Evolutionary conservation across 2,797 vertebrate genomes (phyloP).

Genomic region (Gymnocypris eckloni): DNA sequence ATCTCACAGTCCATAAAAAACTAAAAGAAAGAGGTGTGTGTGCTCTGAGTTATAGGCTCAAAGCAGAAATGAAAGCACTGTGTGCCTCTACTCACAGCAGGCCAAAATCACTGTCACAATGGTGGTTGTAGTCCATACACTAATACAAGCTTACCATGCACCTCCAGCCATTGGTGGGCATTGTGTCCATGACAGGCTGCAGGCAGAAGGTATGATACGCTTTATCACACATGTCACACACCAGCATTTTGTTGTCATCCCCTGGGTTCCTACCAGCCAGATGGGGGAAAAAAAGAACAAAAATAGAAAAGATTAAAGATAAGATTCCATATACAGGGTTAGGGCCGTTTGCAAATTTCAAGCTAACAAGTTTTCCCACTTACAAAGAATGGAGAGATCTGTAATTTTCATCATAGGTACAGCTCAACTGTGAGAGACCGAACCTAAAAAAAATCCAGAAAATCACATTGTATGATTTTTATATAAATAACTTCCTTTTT

Average conservation of each 20-base stretch:
- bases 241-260: slow-evolving; percentile 88
- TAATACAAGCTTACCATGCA: slow-evolving; percentile 83
- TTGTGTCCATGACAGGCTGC: slow-evolving; percentile 87
- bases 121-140: background rate
- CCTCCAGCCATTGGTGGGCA: slow-evolving; percentile 88
- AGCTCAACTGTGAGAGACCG: no score
- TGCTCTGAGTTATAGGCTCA: background rate
- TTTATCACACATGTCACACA: slow-evolving; percentile 95
- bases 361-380: background rate
- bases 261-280: slow-evolving; percentile 82
- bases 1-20: background rate
- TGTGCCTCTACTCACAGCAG: background rate
- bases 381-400: no score
- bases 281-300: background rate
- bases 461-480: no score
- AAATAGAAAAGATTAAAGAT: background rate
- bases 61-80: background rate
- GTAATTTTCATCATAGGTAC: no score
- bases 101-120: background rate
- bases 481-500: no score
- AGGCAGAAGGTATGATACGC: slow-evolving; percentile 94
- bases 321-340: background rate
- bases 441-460: no score
- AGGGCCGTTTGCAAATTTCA: background rate
- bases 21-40: background rate